Conservation (phyloP, 2,113 vertebrate species). For the Pangasianodon gigas region DNA sequence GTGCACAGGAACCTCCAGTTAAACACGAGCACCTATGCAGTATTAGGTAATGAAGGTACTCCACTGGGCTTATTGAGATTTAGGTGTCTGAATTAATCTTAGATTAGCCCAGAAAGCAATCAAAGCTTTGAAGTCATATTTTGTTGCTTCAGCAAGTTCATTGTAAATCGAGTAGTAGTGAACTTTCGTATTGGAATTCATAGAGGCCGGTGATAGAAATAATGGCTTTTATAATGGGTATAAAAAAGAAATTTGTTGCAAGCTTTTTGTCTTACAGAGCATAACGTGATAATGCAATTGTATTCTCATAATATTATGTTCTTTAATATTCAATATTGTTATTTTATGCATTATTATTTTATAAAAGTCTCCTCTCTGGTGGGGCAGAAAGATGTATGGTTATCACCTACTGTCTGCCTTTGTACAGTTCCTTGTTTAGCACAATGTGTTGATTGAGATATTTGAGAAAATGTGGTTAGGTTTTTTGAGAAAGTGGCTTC, state of each 20-base stretch:
- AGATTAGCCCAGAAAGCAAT: constrained; percentile 55
- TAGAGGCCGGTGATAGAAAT: background rate
- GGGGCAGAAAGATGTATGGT: constrained; percentile 58
- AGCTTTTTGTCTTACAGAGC: background rate
- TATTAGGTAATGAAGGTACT: constrained; percentile 43
- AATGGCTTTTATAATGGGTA: background rate
- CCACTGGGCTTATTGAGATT: constrained; percentile 33
- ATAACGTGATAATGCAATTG: background rate
- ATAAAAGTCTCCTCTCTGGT: constrained; percentile 49
- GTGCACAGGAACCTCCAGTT: background rate
- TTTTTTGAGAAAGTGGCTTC: constrained; percentile 32
- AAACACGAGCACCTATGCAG: constrained; percentile 12
- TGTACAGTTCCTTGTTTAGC: constrained; percentile 52
- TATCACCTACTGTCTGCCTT: constrained; percentile 66
- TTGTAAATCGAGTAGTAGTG: background rate
- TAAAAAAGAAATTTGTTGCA: background rate
- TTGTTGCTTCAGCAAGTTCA: constrained; percentile 48
- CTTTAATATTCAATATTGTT: background rate
- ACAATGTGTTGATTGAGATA: constrained; percentile 58
- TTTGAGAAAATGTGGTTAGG: constrained; percentile 23
- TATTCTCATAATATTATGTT: background rate
- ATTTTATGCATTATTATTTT: background rate
- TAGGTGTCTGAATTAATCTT: constrained; percentile 51
- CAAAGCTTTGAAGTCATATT: constrained; percentile 43
- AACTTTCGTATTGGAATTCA: background rate